Conservation (phyloP, 2,113 vertebrate species). For the Heliornis fulica region DNA sequence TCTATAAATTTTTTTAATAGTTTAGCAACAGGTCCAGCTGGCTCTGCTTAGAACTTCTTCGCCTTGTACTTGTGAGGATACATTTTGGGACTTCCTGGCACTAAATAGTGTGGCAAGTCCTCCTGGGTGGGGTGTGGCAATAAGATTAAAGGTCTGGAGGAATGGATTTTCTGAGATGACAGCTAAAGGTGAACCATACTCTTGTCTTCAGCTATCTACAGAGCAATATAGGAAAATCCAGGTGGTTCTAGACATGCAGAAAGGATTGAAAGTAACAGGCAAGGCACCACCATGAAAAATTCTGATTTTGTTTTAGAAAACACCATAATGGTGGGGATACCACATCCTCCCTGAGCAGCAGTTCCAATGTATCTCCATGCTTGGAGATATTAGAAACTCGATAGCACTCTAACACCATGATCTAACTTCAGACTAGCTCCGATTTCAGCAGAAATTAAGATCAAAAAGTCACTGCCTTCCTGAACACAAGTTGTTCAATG, state of each 20-base stretch:
- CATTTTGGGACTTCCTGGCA: not conserved
- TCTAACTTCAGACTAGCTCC: not conserved
- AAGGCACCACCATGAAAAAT: not conserved
- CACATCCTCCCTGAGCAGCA: too few species aligned
- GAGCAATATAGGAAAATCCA: not conserved
- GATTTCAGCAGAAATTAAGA: not conserved
- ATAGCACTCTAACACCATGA: not conserved
- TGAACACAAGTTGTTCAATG: not conserved
- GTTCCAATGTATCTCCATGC: too few species aligned
- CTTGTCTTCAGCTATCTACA: not conserved
- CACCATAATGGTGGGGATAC: rapidly evolving
- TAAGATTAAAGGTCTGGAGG: not conserved
- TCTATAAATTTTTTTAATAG: not conserved
- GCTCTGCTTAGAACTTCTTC: not conserved
- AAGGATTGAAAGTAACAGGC: not conserved
- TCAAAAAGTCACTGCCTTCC: too few species aligned
- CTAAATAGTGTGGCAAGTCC: not conserved
- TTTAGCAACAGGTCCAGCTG: not conserved
- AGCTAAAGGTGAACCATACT: not conserved
- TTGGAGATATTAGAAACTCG: not conserved
- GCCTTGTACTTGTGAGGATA: not conserved
- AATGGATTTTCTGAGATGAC: not conserved
- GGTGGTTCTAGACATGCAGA: not conserved
- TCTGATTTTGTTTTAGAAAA: not conserved
- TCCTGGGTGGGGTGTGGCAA: rapidly evolving